These are phyloP conservation scores for Urophycis tenuis DNA, from an alignment of 2,797 vertebrate species.

Conservation along the genomic window DNA sequence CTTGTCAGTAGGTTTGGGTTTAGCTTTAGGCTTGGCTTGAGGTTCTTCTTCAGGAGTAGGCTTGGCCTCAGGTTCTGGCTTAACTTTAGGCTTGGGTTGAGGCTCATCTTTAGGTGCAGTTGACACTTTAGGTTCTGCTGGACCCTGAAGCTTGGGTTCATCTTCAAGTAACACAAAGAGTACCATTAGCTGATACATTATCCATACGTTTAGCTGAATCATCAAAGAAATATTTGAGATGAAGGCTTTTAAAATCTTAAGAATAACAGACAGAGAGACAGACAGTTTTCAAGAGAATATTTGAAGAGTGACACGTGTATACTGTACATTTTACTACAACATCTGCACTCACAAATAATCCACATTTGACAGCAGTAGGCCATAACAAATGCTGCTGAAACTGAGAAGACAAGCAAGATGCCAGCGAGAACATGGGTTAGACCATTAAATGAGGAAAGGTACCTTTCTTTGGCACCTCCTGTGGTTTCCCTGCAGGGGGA, in stretches of 20 bases:
- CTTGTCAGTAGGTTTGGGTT: conserved; percentile 39
- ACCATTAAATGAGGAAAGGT: conserved; percentile 18
- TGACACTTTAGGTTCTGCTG: conserved; percentile 65
- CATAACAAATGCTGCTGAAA: conserved; percentile 8
- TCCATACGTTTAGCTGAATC: background rate
- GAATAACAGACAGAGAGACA: background rate
- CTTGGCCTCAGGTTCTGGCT: conserved; percentile 42
- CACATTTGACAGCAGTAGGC: conserved; percentile 5
- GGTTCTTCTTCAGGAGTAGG: conserved; percentile 20
- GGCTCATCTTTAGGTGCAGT: conserved; percentile 57
- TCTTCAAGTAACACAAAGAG: conserved; percentile 71
- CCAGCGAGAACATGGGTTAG: background rate
- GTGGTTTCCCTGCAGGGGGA: conserved; percentile 31
- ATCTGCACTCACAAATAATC: background rate
- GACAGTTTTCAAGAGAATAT: background rate
- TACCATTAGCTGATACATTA: conserved; percentile 24
- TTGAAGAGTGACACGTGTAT: conserved; percentile 3
- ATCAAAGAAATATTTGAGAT: conserved; percentile 27
- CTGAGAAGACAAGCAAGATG: conserved; percentile 12
- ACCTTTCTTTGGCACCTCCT: conserved; percentile 56
- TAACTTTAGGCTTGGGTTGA: conserved; percentile 27
- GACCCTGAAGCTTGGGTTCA: conserved; percentile 60
- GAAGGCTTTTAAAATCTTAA: background rate
- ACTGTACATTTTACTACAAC: background rate
- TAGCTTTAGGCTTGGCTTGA: conserved; percentile 23